phyloP scores from a whole-genome alignment of 2,113 vertebrate species.

The Anolis sagrei region DNA sequence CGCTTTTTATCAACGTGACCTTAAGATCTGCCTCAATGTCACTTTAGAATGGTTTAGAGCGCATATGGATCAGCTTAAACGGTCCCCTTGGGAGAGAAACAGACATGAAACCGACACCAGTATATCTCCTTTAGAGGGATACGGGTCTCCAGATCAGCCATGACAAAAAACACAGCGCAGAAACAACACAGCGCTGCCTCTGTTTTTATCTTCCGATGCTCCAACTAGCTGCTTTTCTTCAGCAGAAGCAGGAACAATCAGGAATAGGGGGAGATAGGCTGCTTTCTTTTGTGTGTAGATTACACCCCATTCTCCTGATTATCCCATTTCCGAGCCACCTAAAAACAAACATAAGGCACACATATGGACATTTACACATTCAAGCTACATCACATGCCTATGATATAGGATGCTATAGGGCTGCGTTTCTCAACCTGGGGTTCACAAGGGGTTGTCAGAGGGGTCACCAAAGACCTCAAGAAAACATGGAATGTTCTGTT shows the following conservation, averaged over 20 bases:
- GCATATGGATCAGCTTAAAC: conserved; percentile 21
- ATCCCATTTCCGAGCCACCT: too few species aligned
- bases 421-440: too few species aligned
- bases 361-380: too few species aligned
- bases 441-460: too few species aligned
- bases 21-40: conserved; percentile 31
- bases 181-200: background rate
- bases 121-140: background rate
- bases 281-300: too few species aligned
- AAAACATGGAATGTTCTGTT: too few species aligned
- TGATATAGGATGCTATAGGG: too few species aligned
- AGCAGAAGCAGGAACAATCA: background rate
- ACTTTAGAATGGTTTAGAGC: conserved; percentile 28
- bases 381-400: too few species aligned
- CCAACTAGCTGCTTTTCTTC: background rate
- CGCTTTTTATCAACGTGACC: conserved; percentile 24
- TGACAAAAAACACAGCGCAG: background rate
- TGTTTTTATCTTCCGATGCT: background rate
- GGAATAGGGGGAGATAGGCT: background rate
- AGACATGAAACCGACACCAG: conserved; percentile 14
- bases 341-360: too few species aligned
- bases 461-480: too few species aligned
- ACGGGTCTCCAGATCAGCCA: background rate
- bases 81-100: conserved; percentile 3
- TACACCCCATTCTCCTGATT: too few species aligned